Base-by-base conservation (phyloP, 2,797 vertebrate genomes). In the Gymnoscopelus braueri region DNA sequence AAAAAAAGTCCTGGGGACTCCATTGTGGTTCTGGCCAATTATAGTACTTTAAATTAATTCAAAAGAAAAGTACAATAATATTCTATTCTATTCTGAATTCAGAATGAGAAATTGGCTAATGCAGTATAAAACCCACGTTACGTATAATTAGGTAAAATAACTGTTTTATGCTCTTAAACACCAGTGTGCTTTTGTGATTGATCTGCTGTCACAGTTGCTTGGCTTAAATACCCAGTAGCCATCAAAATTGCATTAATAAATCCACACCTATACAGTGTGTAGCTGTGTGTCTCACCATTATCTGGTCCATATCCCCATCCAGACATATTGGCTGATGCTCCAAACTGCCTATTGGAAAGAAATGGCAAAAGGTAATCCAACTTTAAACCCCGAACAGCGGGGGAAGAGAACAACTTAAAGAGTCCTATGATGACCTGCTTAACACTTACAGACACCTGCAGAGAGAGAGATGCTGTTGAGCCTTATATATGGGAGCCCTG, bases 251-350 rank as follows among this genome's bases (percentile, higher is more conserved):
- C n/a, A 15, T 10, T 6, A 5, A 23, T 7, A 15, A 11, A 1
- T 23, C n/a, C 14, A 54, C 23, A 19, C n/a, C 23, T 19, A 23
- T 54, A 23, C 54, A 29, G 5, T 60, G 3, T 8, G 32, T 7
- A 32, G 35, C 35, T 0, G 8, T 24, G 11, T 32, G 1, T 14
- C 93, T 92, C 85, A 95, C 94, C 94, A 75, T 94, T 69, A 35
- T 47, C 1, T 4, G 80, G 2, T 83, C 84, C 89, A 75, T 95
- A 95, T 80, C 94, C 94, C 94, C 94, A 95, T 53, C 19, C 73
- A 90, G 92, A 79, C 93, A 94, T 93, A 70, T 19, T 72, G 67
- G 49, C 32, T 74, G 63, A 57, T 13, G 57, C 48, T 50, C 59
- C 44, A 23, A 12, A 49, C 13, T 44, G 61, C 48, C 52, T 50